phyloP scores from a whole-genome alignment of 2,797 vertebrate species.

The Psittacula echo region DNA sequence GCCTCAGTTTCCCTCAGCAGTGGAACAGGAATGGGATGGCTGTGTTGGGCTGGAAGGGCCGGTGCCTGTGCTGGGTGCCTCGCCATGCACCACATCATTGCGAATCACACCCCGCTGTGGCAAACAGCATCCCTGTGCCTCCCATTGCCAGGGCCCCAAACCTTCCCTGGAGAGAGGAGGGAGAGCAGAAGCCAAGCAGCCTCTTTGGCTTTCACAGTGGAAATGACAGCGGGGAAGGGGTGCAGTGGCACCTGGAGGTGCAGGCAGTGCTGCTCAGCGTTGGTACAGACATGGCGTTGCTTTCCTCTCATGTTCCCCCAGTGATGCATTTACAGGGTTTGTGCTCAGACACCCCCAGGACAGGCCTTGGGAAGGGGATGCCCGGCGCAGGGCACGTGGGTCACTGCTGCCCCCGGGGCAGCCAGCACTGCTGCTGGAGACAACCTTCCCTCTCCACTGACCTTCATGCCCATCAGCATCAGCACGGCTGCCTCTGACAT shows the following conservation, averaged over 20 bases:
- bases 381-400: rapidly evolving
- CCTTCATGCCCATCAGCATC: slow-evolving; percentile 54
- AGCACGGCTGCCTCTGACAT: not conserved
- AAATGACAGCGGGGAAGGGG: not conserved
- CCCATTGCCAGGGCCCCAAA: rapidly evolving
- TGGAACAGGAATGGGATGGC: not conserved
- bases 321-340: rapidly evolving
- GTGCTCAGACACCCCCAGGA: not conserved
- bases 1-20: slow-evolving; percentile 1
- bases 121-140: not conserved
- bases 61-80: rapidly evolving
- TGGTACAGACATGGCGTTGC: rapidly evolving
- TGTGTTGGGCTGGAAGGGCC: not conserved
- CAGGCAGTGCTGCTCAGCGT: rapidly evolving
- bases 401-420: not conserved
- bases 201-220: rapidly evolving
- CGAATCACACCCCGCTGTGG: rapidly evolving
- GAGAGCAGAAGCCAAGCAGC: not conserved
- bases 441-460: not conserved
- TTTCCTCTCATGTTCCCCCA: not conserved
- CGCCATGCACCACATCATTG: rapidly evolving
- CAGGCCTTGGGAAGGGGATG: not conserved
- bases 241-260: not conserved
- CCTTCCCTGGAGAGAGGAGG: not conserved
- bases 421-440: not conserved